Evolutionary conservation across 2,113 vertebrate species (phyloP).

Genomic region (Larimichthys crocea): DNA sequence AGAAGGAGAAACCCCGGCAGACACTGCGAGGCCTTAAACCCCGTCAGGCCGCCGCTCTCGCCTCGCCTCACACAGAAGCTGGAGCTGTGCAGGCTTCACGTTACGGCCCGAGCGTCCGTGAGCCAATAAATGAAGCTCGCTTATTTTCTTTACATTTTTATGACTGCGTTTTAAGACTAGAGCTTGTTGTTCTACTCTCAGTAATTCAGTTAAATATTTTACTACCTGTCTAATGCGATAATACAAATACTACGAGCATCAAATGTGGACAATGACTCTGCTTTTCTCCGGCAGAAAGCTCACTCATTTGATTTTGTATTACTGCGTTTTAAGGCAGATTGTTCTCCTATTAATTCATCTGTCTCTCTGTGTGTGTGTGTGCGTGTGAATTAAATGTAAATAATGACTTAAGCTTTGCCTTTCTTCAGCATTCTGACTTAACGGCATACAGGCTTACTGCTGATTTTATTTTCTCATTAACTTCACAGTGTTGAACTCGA

Average conservation of each 20-base stretch:
- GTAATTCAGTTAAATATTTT: not conserved
- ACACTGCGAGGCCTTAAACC: not conserved
- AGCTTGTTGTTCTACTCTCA: not conserved
- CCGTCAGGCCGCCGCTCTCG: not conserved
- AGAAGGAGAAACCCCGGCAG: not conserved
- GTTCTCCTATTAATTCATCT: too few species aligned
- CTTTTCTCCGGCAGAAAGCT: too few species aligned
- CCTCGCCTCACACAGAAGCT: not conserved
- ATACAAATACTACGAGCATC: too few species aligned
- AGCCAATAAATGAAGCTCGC: not conserved
- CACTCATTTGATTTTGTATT: not conserved
- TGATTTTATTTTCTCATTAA: not conserved
- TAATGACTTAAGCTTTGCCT: not conserved
- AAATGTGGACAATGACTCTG: too few species aligned
- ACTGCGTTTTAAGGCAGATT: not conserved
- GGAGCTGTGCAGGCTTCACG: not conserved
- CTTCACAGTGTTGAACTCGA: not conserved
- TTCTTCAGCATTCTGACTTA: not conserved
- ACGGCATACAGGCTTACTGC: not conserved
- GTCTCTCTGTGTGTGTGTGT: too few species aligned
- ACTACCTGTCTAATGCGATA: not conserved
- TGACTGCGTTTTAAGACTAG: not conserved
- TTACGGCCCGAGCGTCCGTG: not conserved
- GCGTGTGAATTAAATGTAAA: not conserved
- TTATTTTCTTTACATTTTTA: slow-evolving; percentile 1